Evolutionary conservation across 2,113 vertebrate species (phyloP), one percentile per base, ranked within the genome.

Genomic region (Tetrao urogallus): DNA sequence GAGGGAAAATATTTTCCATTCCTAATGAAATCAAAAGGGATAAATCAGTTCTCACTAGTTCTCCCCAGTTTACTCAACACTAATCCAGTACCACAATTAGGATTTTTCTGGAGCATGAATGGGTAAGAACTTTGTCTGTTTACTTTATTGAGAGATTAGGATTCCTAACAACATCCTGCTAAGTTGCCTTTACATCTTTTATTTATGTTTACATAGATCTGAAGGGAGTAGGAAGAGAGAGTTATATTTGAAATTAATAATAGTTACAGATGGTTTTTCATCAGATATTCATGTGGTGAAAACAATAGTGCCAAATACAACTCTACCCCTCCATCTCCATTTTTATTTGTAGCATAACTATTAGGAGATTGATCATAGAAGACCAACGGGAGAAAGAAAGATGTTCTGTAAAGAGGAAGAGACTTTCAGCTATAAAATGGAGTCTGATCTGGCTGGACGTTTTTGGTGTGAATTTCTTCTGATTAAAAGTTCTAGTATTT

Each of bases 171-270:
- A 3, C 3, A 70, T 12, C 2, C 36, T 40, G 2, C 5, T 48
- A 7, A 61, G 11, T 60, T 56, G 10, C 4, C 5, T 88, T 90
- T 86, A 15, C 7, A 21, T 36, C 42, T n/a, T 65, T 38, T 4
- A 40, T 36, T n/a, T 0, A 0, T 19, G 32, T 6, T 9, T 27
- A 25, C 6, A 15, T n/a, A 43, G 11, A 3, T 40, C 6, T 14
- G 56, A 57, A 18, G 56, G 56, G 18, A 18, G 56, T 20, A 57
- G 30, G 30, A 57, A 32, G 56, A n/a, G 28, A 56, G 11, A 20
- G 56, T n/a, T n/a, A 16, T 16, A 50, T 50, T 25, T 28, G 14
- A 54, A 54, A 54, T 28, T 14, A 54, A 28, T 54, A 54, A 54
- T 28, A 52, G 13, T 52, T 52, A 27, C 27, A 27, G 25, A 52